These are phyloP conservation scores for Glyptemys insculpta DNA, from an alignment of 2,797 vertebrate species.

Conservation along the genomic window DNA sequence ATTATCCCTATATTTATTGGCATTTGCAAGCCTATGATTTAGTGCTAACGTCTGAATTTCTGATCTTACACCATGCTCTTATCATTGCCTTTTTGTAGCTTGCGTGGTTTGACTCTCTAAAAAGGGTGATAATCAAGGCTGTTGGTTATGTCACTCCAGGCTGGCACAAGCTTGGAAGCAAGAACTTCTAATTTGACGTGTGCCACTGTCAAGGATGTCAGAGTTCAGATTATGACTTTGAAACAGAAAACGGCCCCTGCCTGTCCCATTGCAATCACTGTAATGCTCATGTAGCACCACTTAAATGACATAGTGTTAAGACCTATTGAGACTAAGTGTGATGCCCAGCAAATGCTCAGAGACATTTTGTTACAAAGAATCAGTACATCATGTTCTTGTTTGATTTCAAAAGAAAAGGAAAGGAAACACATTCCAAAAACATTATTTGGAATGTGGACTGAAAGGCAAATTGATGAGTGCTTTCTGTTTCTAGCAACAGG, in stretches of 20 bases:
- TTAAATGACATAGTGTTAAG: constrained; percentile 20
- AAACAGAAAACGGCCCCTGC: constrained; percentile 28
- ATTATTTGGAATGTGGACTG: neutral
- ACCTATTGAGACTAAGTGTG: neutral
- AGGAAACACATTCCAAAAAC: neutral
- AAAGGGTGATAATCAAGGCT: neutral
- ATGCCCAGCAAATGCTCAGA: neutral
- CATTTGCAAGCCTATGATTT: constrained; percentile 47
- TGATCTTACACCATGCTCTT: neutral
- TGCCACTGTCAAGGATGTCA: constrained; percentile 29
- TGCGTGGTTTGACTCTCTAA: neutral
- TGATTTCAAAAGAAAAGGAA: constrained; percentile 2
- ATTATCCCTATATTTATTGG: constrained; percentile 32
- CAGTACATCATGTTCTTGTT: neutral
- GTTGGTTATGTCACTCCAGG: constrained; percentile 1
- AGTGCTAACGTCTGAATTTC: constrained; percentile 12
- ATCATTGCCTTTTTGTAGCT: neutral
- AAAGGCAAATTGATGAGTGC: neutral
- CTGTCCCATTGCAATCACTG: neutral
- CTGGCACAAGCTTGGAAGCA: constrained; percentile 16
- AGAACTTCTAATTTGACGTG: constrained; percentile 28
- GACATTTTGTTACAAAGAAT: neutral
- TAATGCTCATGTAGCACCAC: neutral
- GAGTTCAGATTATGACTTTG: constrained; percentile 30
- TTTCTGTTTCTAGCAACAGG: neutral